Evolutionary conservation across 2,797 vertebrate species (phyloP).

Genomic region (Pangasius larnaudii): DNA sequence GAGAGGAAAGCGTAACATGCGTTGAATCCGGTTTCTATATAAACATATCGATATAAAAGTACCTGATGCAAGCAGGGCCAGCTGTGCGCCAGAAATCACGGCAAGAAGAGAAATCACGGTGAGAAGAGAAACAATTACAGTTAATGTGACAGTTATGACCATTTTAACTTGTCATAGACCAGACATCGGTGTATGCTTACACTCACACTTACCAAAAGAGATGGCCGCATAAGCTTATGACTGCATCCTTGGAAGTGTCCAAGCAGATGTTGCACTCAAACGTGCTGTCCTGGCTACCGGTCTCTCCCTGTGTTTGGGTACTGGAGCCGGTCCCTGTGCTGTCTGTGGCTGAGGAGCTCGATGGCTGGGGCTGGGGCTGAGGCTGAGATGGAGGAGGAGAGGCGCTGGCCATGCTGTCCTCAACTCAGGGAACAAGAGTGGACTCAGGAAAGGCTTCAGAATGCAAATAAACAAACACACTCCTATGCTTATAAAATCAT

Average conservation of each 20-base stretch:
- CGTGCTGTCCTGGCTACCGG: slow-evolving; percentile 88
- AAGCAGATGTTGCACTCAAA: slow-evolving; percentile 98
- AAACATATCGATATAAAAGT: slow-evolving; percentile 42
- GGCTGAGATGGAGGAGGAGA: slow-evolving; percentile 53
- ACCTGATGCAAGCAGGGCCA: slow-evolving; percentile 99
- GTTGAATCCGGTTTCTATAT: background rate
- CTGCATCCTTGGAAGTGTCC: slow-evolving; percentile 97
- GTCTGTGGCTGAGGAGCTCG: slow-evolving; percentile 75
- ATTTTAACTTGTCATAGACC: background rate
- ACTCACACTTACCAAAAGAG: slow-evolving; percentile 94
- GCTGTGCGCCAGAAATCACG: slow-evolving; percentile 69
- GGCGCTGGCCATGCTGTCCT: slow-evolving; percentile 73
- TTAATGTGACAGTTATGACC: background rate
- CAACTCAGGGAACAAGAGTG: slow-evolving; percentile 1
- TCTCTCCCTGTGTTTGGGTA: slow-evolving; percentile 81
- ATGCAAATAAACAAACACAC: background rate
- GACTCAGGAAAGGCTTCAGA: background rate
- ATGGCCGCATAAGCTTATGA: slow-evolving; percentile 97
- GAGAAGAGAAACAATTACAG: background rate
- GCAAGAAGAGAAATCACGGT: no score
- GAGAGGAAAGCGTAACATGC: background rate
- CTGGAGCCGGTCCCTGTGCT: slow-evolving; percentile 71
- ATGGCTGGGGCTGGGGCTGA: slow-evolving; percentile 57
- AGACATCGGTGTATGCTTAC: background rate
- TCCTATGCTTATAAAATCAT: background rate